Evolutionary conservation across 1,140 invertebrate genomes (phyloP).

Genomic region (Zaprionus gabonicus): DNA sequence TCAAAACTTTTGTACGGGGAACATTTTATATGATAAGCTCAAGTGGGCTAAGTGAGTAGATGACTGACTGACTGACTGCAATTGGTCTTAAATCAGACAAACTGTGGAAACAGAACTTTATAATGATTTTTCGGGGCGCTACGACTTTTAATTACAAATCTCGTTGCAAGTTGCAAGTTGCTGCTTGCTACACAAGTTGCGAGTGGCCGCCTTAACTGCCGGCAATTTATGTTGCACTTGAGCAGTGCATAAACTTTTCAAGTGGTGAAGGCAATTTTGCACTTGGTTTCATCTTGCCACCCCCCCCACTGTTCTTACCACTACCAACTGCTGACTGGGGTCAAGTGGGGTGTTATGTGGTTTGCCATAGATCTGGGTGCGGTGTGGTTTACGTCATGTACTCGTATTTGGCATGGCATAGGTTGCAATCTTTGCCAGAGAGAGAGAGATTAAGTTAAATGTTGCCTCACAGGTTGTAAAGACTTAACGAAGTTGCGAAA

Average conservation of each 20-base stretch:
- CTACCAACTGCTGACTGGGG: slow-evolving; percentile 17
- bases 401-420: slow-evolving; percentile 24
- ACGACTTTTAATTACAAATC: slow-evolving; percentile 55
- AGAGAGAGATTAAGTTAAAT: slow-evolving; percentile 29
- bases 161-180: slow-evolving; percentile 14
- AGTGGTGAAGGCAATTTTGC: slow-evolving; percentile 75
- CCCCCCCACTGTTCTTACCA: not conserved
- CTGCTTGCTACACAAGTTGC: slow-evolving; percentile 6
- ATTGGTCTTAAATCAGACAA: slow-evolving; percentile 41
- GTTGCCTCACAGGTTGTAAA: slow-evolving; percentile 28
- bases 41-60: slow-evolving; percentile 15
- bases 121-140: slow-evolving; percentile 43
- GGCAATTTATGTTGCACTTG: slow-evolving; percentile 77
- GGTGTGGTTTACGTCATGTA: slow-evolving; percentile 19
- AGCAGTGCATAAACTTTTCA: slow-evolving; percentile 70
- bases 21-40: slow-evolving; percentile 42
- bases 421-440: slow-evolving; percentile 14
- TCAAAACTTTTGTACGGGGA: slow-evolving; percentile 8
- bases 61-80: slow-evolving; percentile 12
- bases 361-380: not conserved
- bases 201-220: slow-evolving; percentile 54
- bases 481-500: slow-evolving; percentile 34
- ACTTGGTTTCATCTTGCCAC: slow-evolving; percentile 73
- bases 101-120: slow-evolving; percentile 40
- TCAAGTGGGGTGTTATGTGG: slow-evolving; percentile 34